These are phyloP conservation scores for Fistularia tabacaria DNA, from an alignment of 2,797 vertebrate species.

Conservation along the genomic window DNA sequence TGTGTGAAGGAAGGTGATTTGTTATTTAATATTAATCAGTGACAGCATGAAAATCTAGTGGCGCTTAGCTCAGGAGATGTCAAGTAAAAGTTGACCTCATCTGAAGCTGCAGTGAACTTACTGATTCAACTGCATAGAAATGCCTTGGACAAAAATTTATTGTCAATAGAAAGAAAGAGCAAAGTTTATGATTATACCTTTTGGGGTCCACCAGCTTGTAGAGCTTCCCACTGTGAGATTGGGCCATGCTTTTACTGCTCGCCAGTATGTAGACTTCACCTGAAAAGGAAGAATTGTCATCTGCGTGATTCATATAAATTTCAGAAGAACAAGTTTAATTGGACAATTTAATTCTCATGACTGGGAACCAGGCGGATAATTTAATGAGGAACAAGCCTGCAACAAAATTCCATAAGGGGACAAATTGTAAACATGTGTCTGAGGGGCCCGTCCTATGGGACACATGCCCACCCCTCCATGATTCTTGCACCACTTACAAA, in stretches of 20 bases:
- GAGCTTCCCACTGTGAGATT: constrained; percentile 92
- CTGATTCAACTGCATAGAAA: constrained; percentile 12
- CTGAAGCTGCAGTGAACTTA: neutral
- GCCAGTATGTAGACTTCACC: constrained; percentile 96
- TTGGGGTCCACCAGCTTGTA: constrained; percentile 97
- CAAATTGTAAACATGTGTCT: constrained; percentile 77
- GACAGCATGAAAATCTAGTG: constrained; percentile 11
- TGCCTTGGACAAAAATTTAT: constrained; percentile 19
- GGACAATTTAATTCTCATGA: constrained; percentile 69
- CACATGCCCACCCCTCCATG: constrained; percentile 33
- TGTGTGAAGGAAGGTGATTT: constrained; percentile 8
- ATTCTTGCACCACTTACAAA: constrained; percentile 55
- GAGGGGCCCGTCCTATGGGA: constrained; percentile 57
- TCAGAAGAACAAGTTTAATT: constrained; percentile 48
- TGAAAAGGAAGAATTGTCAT: constrained; percentile 54
- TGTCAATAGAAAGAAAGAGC: constrained; percentile 2
- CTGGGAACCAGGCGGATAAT: constrained; percentile 69
- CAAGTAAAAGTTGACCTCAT: constrained; percentile 1
- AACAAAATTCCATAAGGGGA: constrained; percentile 69
- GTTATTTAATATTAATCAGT: constrained; percentile 6
- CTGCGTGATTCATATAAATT: neutral
- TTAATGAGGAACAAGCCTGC: constrained; percentile 71
- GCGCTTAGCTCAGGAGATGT: constrained; percentile 8
- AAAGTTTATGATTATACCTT: constrained; percentile 75
- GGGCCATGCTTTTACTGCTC: constrained; percentile 93